phyloP scores from a whole-genome alignment of 2,797 vertebrate species.

The Acipenser transmontanus region DNA sequence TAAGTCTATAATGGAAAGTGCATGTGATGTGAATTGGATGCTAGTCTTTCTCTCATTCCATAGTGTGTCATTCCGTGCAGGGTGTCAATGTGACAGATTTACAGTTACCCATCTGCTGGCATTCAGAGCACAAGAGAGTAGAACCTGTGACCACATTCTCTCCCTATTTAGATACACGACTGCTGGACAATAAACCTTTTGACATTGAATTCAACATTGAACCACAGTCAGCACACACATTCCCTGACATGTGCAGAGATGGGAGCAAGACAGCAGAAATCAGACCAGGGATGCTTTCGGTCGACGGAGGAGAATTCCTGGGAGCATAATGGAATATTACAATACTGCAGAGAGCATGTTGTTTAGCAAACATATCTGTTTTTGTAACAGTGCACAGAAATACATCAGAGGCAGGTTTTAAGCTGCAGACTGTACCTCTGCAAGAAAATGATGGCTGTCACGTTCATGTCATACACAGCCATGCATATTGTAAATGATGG shows the following conservation, averaged over 20 bases:
- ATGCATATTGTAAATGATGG: too few relatives aligned
- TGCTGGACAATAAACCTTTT: slow-evolving; percentile 10
- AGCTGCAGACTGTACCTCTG: too few relatives aligned
- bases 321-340: not conserved
- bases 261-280: not conserved
- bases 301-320: not conserved
- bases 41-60: not conserved
- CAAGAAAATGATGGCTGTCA: too few relatives aligned
- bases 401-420: not conserved
- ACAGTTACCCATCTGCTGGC: slow-evolving; percentile 35
- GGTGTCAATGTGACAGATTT: slow-evolving; percentile 39
- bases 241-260: slow-evolving; percentile 6
- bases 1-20: not conserved
- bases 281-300: not conserved
- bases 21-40: too few relatives aligned
- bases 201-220: not conserved
- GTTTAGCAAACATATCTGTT: not conserved
- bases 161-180: slow-evolving; percentile 23
- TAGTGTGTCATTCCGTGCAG: slow-evolving; percentile 28
- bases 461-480: too few relatives aligned
- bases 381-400: not conserved
- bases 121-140: slow-evolving; percentile 14
- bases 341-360: slow-evolving; percentile 7
- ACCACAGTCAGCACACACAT: slow-evolving; percentile 1
- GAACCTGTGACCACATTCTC: slow-evolving; percentile 24